These are phyloP conservation scores for Drosophila santomea DNA, from an alignment of 1,140 invertebrate species.

Conservation along the genomic window DNA sequence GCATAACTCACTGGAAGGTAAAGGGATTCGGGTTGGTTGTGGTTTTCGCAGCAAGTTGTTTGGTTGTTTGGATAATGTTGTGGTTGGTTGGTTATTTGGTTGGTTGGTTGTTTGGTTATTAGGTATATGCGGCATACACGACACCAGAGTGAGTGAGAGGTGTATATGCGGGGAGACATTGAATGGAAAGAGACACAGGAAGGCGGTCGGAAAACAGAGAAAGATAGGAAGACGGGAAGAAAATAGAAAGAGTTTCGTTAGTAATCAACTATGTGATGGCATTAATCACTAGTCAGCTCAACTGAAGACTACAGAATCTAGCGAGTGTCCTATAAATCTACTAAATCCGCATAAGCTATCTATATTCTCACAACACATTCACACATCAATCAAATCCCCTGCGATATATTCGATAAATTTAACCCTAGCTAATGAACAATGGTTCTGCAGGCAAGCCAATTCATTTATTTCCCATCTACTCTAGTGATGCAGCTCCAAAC, in stretches of 20 bases:
- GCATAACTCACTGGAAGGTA: conserved; percentile 69
- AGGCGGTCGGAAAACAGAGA: background rate
- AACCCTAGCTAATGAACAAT: background rate
- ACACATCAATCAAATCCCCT: background rate
- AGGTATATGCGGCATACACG: too few species aligned
- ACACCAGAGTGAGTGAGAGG: conserved; percentile 3
- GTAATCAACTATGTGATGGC: background rate
- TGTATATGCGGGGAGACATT: conserved; percentile 1
- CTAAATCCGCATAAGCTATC: background rate
- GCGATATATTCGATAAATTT: too few species aligned
- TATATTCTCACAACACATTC: background rate
- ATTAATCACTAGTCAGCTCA: background rate
- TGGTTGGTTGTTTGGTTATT: background rate
- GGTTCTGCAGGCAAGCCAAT: background rate
- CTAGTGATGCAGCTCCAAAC: background rate
- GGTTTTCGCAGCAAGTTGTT: conserved; percentile 2
- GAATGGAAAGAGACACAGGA: conserved; percentile 16
- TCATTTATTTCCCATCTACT: background rate
- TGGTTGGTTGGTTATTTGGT: background rate
- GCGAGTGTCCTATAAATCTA: background rate
- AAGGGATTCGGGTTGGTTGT: conserved; percentile 19
- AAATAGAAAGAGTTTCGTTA: conserved; percentile 14
- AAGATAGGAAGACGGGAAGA: conserved; percentile 3
- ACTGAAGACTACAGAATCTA: background rate
- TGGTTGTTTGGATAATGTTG: conserved; percentile 5